Percentiles rank a stretch among this genome's conserved stretches.
Conservation (phyloP, 2,888 invertebrate species). For the Epirrita christyi region DNA sequence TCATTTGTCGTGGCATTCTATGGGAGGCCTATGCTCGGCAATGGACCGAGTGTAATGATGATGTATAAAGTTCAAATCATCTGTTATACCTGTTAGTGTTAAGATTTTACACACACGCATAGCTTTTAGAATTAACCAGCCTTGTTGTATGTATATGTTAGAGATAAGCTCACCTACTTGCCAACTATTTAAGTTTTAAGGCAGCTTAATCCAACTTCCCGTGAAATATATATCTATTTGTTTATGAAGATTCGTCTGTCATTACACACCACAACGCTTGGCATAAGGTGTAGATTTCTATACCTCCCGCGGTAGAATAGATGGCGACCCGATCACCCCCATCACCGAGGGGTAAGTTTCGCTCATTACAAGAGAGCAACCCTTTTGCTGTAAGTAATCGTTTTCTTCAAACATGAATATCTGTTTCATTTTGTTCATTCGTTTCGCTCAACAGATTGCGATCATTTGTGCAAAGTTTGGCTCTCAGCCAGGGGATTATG, state of each 20-base stretch:
- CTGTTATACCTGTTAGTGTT: too few relatives aligned
- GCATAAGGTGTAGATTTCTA: slow-evolving; percentile 17
- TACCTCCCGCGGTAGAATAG: slow-evolving; percentile 8
- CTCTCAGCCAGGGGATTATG: slow-evolving; percentile 33
- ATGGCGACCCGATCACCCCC: slow-evolving; percentile 32
- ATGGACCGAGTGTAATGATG: too few relatives aligned
- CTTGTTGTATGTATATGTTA: neutral
- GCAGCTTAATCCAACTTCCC: slow-evolving; percentile 11
- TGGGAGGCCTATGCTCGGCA: too few relatives aligned
- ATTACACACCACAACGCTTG: slow-evolving; percentile 15
- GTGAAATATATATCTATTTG: slow-evolving; percentile 16
- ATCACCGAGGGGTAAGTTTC: slow-evolving; percentile 21
- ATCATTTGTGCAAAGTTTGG: slow-evolving; percentile 35
- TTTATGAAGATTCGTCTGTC: slow-evolving; percentile 26
- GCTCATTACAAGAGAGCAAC: slow-evolving; percentile 34
- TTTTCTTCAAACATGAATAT: slow-evolving; percentile 30
- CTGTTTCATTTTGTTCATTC: slow-evolving; percentile 26
- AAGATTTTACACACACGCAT: too few relatives aligned
- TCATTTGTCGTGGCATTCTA: too few relatives aligned
- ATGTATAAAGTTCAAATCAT: too few relatives aligned
- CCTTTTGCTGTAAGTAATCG: slow-evolving; percentile 32
- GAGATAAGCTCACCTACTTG: neutral
- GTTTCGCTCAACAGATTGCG: slow-evolving; percentile 29
- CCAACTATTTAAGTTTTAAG: slow-evolving; percentile 11
- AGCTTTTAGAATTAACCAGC: too few relatives aligned